Evolutionary conservation across 2,888 invertebrate genomes (phyloP).

Genomic region (Thymelicus acteon): DNA sequence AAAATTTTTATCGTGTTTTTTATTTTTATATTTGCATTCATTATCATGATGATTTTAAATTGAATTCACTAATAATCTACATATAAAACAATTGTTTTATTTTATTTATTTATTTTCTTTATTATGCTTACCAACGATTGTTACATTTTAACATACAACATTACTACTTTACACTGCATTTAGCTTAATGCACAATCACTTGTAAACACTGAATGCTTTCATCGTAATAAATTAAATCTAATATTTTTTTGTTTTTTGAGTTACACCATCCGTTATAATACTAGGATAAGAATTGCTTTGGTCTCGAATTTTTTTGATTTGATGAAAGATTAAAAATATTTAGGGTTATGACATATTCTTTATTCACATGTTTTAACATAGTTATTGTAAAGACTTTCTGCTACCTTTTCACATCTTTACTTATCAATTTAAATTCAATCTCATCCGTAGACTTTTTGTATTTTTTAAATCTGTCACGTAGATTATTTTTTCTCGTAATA

Average conservation of each 20-base stretch:
- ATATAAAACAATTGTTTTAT: too few relatives aligned
- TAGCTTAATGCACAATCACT: too few relatives aligned
- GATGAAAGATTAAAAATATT: conserved; percentile 31
- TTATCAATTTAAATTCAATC: conserved; percentile 14
- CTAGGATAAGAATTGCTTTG: conserved; percentile 9
- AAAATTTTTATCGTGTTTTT: too few relatives aligned
- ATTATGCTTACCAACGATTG: too few relatives aligned
- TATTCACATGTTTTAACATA: conserved; percentile 3
- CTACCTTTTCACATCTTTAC: conserved; percentile 22
- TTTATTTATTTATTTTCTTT: too few relatives aligned
- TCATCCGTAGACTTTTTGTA: conserved; percentile 19
- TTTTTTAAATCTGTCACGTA: conserved; percentile 13
- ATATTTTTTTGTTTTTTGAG: background rate
- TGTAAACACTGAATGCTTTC: too few relatives aligned
- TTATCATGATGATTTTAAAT: too few relatives aligned
- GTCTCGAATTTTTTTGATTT: conserved; percentile 23
- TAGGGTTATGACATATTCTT: conserved; percentile 26
- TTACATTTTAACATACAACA: too few relatives aligned
- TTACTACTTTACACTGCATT: too few relatives aligned
- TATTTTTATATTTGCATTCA: too few relatives aligned
- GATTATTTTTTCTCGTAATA: conserved; percentile 1
- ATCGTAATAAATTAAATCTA: too few relatives aligned
- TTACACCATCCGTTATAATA: conserved; percentile 17
- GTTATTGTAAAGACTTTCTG: conserved; percentile 15
- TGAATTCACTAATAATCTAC: too few relatives aligned